phyloP scores from a whole-genome alignment of 1,140 invertebrate species.

The Coptotermes formosanus region DNA sequence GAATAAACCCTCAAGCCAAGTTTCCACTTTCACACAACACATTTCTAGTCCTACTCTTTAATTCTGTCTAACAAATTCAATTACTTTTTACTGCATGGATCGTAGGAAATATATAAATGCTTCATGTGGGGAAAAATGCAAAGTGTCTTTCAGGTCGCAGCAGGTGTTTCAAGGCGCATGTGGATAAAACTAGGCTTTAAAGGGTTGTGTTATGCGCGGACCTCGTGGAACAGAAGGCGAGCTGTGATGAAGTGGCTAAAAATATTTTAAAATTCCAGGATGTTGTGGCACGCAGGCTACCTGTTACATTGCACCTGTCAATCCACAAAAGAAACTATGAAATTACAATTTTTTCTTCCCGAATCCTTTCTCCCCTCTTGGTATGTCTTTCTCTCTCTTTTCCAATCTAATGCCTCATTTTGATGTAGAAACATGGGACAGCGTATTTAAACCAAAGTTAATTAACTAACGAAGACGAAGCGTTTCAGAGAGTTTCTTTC shows the following conservation, averaged over 20 bases:
- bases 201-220: not conserved
- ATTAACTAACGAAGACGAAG: constrained; percentile 12
- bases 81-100: too few species aligned
- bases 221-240: not conserved
- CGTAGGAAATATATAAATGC: too few species aligned
- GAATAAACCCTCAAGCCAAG: too few species aligned
- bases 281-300: not conserved
- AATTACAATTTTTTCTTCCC: not conserved
- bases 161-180: too few species aligned
- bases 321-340: constrained; percentile 10
- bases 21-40: too few species aligned
- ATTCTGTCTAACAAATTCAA: too few species aligned
- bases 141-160: too few species aligned
- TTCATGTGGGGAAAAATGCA: too few species aligned
- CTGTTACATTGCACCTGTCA: not conserved
- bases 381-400: not conserved
- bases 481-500: not conserved
- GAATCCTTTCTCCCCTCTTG: not conserved
- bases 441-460: constrained; percentile 11
- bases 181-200: too few species aligned
- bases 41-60: too few species aligned
- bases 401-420: not conserved
- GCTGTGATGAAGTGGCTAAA: not conserved
- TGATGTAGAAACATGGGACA: constrained; percentile 5
- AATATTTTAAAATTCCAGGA: not conserved